Conservation (phyloP, 30 jellyfish, hydroid and myxozoan genomes). For the Aurelia aurita region DNA sequence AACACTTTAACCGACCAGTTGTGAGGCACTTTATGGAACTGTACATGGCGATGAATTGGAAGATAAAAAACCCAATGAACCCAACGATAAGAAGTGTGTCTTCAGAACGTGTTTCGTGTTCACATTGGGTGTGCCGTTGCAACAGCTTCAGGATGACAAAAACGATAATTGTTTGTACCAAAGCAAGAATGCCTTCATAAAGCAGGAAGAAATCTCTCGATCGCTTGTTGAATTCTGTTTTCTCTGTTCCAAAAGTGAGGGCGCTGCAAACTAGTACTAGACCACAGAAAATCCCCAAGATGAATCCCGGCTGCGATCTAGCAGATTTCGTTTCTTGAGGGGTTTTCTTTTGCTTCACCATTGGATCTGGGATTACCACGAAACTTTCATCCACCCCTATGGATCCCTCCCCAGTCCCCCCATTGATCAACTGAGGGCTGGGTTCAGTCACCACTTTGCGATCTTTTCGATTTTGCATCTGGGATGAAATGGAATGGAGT, state of each 20-base stretch:
- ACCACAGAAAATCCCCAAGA: background rate
- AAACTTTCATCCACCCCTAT: background rate
- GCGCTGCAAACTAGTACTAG: background rate
- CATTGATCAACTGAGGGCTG: background rate
- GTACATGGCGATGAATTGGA: background rate
- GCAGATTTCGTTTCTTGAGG: background rate
- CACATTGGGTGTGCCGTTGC: background rate
- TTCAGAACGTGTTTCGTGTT: background rate
- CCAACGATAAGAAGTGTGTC: conserved; percentile 3
- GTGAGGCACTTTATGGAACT: background rate
- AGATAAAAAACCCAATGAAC: background rate
- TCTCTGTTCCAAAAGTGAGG: background rate
- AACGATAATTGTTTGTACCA: background rate
- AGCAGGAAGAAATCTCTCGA: background rate
- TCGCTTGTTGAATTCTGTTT: background rate
- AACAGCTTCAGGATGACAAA: background rate
- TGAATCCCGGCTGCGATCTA: conserved; percentile 5
- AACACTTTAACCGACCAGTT: background rate
- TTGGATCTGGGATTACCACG: background rate
- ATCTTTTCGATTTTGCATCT: background rate
- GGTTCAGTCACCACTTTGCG: background rate
- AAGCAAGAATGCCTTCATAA: background rate
- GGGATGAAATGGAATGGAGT: conserved; percentile 3
- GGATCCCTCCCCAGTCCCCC: no score
- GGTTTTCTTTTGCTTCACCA: background rate